Base-by-base conservation (phyloP, 2,797 vertebrate genomes). In the Odontamblyopus rebecca region DNA sequence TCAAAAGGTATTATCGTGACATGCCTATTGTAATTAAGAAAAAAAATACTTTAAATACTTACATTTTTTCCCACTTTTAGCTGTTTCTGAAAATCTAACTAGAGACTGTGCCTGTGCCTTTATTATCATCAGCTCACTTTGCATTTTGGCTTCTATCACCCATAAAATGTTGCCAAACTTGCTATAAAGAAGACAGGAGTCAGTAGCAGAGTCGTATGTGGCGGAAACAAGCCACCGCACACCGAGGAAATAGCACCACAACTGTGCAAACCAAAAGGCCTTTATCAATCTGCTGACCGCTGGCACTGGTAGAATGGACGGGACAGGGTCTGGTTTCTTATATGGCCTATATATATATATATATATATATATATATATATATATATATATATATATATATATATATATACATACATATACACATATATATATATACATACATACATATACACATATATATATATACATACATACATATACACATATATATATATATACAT, bases 211-310 rank as follows among this genome's bases (percentile, higher is more conserved):
- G 44, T 48, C 12, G 44, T 61, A n/a, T 72, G 77, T 80, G 66
- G 73, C 61, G 54, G 56, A 12, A 85, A 84, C 73, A 85, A 90
- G 79, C 75, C 80, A 79, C 60, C 38, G 27, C 35, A 67, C 83
- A 82, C 77, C 63, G n/a, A 66, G 79, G 63, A 84, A 91, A 92
- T 92, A 90, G 80, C 69, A 68, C 91, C 82, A 92, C 91, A 94
- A 90, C 68, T 68, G 77, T 70, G 74, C 71, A 44, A 62, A 79
- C 66, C 77, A 77, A 86, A 88, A 74, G 80, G 75, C 74, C 73
- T 50, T 78, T 76, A 72, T 69, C 79, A 90, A 91, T 83, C 76
- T 91, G 91, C 90, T 92, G 91, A 92, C 82, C 69, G 73, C 68
- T 69, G 82, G 74, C 74, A 76, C 69, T 71, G 57, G 68, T 73